phyloP scores from a whole-genome alignment of 2,797 vertebrate species.

The Garrulus glandarius region DNA sequence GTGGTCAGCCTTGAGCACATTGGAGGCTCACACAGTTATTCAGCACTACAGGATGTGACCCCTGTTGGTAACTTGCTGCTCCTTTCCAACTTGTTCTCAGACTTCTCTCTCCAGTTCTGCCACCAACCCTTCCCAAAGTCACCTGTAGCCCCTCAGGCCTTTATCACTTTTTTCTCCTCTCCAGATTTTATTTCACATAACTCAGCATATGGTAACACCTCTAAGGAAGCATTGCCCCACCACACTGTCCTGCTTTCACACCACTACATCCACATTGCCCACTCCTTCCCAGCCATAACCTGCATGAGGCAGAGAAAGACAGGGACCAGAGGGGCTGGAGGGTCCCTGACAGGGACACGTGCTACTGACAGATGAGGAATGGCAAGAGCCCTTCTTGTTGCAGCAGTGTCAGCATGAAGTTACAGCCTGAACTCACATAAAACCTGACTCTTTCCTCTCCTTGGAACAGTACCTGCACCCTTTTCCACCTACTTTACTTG shows the following conservation, averaged over 20 bases:
- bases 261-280: fast-evolving
- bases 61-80: not conserved
- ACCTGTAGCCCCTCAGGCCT: not conserved
- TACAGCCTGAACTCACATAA: not conserved
- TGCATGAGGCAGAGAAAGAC: not conserved
- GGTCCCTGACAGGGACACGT: not conserved
- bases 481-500: not conserved
- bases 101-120: not conserved
- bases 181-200: not conserved
- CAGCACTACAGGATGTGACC: not conserved
- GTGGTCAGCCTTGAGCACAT: not conserved
- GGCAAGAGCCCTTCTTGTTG: not conserved
- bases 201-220: not conserved
- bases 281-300: not conserved
- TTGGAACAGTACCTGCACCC: not conserved
- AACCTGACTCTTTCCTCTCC: not conserved
- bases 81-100: not conserved
- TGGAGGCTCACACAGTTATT: not conserved
- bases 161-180: not conserved
- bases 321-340: not conserved
- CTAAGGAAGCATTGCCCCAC: not conserved
- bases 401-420: not conserved
- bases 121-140: not conserved
- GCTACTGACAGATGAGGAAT: not conserved
- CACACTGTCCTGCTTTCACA: not conserved